Evolutionary conservation across 2,113 vertebrate genomes (phyloP).

Genomic region (Aldabrachelys gigantea): DNA sequence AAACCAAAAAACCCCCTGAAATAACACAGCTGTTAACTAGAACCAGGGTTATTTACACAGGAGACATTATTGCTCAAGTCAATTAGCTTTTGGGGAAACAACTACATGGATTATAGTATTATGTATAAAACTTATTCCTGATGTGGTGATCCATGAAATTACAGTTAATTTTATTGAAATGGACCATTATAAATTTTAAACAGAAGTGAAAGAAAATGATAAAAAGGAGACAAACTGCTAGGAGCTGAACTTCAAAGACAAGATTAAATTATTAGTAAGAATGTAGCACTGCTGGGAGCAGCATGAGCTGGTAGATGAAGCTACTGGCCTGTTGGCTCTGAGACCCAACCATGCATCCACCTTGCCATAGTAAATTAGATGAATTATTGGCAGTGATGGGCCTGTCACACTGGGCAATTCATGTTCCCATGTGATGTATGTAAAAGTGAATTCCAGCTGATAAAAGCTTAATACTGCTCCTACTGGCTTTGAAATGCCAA

Average conservation of each 20-base stretch:
- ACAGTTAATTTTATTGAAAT: slow-evolving; percentile 71
- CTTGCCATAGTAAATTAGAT: slow-evolving; percentile 44
- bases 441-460: slow-evolving; percentile 27
- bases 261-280: slow-evolving; percentile 63
- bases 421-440: slow-evolving; percentile 34
- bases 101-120: slow-evolving; percentile 42
- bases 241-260: slow-evolving; percentile 46
- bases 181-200: slow-evolving; percentile 54
- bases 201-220: slow-evolving; percentile 49
- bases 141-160: slow-evolving; percentile 66
- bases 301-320: slow-evolving; percentile 45
- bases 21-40: slow-evolving; percentile 9
- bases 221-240: slow-evolving; percentile 43
- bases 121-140: slow-evolving; percentile 54
- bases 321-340: slow-evolving; percentile 54
- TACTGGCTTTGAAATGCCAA: slow-evolving; percentile 9
- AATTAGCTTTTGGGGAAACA: slow-evolving; percentile 43
- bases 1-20: slow-evolving; percentile 1
- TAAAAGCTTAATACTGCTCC: not conserved
- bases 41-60: slow-evolving; percentile 26
- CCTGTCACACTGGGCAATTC: slow-evolving; percentile 50
- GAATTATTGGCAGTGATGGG: slow-evolving; percentile 44
- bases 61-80: slow-evolving; percentile 41
- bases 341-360: slow-evolving; percentile 9
- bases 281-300: slow-evolving; percentile 43